Evolutionary conservation across 2,888 invertebrate genomes (phyloP), one percentile per base, ranked within the genome.

Genomic region (Macrosoma leucophasiata): DNA sequence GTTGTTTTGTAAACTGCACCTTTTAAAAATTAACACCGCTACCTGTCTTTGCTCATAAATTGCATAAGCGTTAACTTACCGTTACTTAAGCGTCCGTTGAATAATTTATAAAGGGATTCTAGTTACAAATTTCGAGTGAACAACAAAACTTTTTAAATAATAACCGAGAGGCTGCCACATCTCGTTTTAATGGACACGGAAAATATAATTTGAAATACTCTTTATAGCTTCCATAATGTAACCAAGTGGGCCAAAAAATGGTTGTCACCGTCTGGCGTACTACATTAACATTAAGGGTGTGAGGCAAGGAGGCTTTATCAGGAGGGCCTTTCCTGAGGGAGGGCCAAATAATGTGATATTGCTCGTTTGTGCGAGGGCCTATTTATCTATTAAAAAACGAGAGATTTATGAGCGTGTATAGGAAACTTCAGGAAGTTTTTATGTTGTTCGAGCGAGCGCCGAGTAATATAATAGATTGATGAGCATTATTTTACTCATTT

Each of bases 301-400:
- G 79, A 76, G 84, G 77, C 58, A 62, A 72, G 79, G 78, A 71
- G 81, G 76, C 62, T 78, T 81, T 82, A 82, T 82, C 84, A 79
- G 72, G 67, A 79, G 79, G 78, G 78, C 81, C 82, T 77, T 84
- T 82, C 81, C 81, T 78, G 76, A 75, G 81, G 79, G 84, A 76
- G 82, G 74, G 63, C 78, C 81, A 77, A 81, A 84, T 82, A 82
- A 84, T 82, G 81, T 67, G 79, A 84, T 84, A 84, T 82, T 82
- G 81, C 84, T 82, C 82, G 84, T 84, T 84, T 82, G 78, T 74
- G 81, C 76, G 73, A 76, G 76, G 76, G 68, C 77, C 84, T 84
- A 84, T 84, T 84, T 84, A 84, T 84, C 84, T 84, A 84, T 84
- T 84, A 82, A 84, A 81, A 84, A 84, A 79, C 76, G 75, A 50